Evolutionary conservation across 2,888 invertebrate genomes (phyloP).

Genomic region (Drosophila longiperda): DNA sequence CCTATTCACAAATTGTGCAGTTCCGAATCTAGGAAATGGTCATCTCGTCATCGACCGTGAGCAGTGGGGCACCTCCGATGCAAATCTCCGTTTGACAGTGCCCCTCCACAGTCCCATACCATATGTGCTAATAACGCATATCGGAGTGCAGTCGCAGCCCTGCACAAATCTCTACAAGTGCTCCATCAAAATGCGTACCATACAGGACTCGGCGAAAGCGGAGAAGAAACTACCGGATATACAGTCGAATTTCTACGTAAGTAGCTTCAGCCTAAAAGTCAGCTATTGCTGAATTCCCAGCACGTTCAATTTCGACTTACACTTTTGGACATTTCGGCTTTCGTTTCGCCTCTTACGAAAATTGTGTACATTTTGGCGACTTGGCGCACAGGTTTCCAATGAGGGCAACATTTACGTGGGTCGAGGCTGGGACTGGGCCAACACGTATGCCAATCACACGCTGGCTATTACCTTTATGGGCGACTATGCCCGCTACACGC

Average conservation of each 20-base stretch:
- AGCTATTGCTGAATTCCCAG: constrained; percentile 19
- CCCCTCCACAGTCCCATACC: constrained; percentile 84
- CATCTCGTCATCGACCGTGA: constrained; percentile 83
- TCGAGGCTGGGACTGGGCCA: constrained; percentile 86
- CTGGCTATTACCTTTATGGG: constrained; percentile 86
- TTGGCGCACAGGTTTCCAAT: constrained; percentile 84
- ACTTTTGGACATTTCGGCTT: constrained; percentile 42
- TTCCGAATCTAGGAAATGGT: constrained; percentile 85
- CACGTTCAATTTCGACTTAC: constrained; percentile 48
- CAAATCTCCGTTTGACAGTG: constrained; percentile 55
- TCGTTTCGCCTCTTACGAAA: constrained; percentile 52
- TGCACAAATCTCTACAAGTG: constrained; percentile 85
- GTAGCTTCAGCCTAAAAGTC: constrained; percentile 36
- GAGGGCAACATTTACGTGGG: constrained; percentile 87
- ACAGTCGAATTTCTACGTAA: constrained; percentile 84
- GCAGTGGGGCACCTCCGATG: constrained; percentile 84
- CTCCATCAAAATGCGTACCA: constrained; percentile 84
- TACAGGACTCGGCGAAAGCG: constrained; percentile 85
- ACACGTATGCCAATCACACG: constrained; percentile 86
- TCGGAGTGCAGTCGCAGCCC: constrained; percentile 84
- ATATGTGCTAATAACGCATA: constrained; percentile 86
- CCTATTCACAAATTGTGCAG: constrained; percentile 75
- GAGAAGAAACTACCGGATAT: constrained; percentile 85
- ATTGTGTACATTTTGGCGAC: constrained; percentile 33
- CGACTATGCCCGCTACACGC: constrained; percentile 84